Evolutionary conservation across 1,140 invertebrate species (phyloP).

Genomic region (Trachymyrmex cornetzi): DNA sequence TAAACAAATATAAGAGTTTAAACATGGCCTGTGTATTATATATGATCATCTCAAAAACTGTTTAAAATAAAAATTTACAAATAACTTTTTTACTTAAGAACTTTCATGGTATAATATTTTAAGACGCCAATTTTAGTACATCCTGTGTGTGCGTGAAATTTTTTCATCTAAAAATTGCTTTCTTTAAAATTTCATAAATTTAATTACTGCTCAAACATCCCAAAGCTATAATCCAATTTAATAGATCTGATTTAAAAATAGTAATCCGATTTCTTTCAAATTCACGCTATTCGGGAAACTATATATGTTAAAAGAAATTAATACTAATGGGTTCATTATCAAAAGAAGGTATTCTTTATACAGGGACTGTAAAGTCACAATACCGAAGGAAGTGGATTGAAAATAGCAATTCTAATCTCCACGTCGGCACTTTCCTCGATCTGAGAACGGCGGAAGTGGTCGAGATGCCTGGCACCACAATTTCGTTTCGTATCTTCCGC

Average conservation of each 20-base stretch:
- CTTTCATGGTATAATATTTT: too few species aligned
- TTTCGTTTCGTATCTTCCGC: slow-evolving; percentile 69
- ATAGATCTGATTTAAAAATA: neutral
- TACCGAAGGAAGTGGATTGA: slow-evolving; percentile 14
- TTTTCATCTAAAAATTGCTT: neutral
- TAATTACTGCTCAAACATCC: neutral
- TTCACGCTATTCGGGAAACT: neutral
- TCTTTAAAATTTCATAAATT: neutral
- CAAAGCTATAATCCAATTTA: too few species aligned
- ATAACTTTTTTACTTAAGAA: too few species aligned
- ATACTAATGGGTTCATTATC: neutral
- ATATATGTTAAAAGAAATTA: neutral
- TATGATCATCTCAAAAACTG: too few species aligned
- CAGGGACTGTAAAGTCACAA: slow-evolving; percentile 1
- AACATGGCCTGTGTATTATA: too few species aligned
- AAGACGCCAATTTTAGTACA: too few species aligned
- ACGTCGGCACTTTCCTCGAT: slow-evolving; percentile 19
- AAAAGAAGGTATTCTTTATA: slow-evolving; percentile 9
- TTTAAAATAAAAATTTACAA: too few species aligned
- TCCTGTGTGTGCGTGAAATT: neutral
- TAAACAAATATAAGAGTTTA: too few species aligned
- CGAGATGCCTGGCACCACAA: slow-evolving; percentile 65
- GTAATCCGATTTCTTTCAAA: neutral
- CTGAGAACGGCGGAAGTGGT: slow-evolving; percentile 45
- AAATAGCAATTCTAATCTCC: slow-evolving; percentile 57